A percentile compares a stretch with the other conserved stretches of the same genome.
Conservation (phyloP, 2,113 vertebrate genomes). For the Picathartes gymnocephalus region DNA sequence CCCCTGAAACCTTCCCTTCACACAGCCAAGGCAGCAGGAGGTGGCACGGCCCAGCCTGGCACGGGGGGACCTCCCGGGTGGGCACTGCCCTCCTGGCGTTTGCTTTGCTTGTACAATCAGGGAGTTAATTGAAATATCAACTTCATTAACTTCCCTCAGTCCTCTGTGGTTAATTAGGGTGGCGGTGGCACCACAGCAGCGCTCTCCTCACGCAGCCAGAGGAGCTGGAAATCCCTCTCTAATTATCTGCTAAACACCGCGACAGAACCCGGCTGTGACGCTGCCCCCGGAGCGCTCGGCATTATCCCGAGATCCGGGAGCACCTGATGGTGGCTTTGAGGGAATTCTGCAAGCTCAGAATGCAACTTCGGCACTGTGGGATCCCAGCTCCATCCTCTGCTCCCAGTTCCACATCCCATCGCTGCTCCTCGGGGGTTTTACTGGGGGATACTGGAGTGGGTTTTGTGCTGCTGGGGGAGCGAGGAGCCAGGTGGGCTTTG, state of each 20-base stretch:
- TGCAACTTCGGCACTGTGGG: background rate
- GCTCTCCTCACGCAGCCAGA: background rate
- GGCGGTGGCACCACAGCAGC: background rate
- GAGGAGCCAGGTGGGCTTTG: background rate
- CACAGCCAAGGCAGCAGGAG: background rate
- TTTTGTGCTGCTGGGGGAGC: background rate
- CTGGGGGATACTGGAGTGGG: background rate
- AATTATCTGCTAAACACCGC: background rate
- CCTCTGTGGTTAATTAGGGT: background rate
- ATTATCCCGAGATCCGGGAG: background rate
- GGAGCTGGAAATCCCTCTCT: conserved; percentile 18
- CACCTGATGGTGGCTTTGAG: fast-evolving
- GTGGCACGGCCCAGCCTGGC: background rate
- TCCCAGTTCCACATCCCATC: background rate
- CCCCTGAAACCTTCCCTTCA: background rate
- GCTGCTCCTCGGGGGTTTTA: background rate
- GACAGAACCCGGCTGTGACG: background rate
- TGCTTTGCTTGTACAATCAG: background rate
- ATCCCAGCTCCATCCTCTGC: background rate
- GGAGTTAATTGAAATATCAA: background rate
- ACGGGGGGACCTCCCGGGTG: background rate
- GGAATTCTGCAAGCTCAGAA: background rate
- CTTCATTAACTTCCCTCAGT: background rate
- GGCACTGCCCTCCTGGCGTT: background rate
- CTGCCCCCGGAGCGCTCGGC: background rate